These are phyloP conservation scores for Clarias fuscus DNA, from an alignment of 2,797 vertebrate species.

Conservation along the genomic window DNA sequence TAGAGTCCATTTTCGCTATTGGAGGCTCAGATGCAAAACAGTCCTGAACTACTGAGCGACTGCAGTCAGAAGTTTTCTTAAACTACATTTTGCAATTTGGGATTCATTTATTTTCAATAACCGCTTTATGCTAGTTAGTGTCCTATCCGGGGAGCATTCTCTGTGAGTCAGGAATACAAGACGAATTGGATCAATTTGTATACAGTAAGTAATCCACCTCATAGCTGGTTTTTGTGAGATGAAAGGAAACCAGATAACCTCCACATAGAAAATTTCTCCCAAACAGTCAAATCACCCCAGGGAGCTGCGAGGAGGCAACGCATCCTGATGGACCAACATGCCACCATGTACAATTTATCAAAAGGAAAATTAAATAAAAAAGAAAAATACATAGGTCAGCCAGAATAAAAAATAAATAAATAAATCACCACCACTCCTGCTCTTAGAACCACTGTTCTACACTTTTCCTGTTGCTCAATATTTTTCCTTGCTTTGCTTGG, in stretches of 20 bases:
- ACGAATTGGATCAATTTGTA: not conserved
- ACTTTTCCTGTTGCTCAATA: slow-evolving; percentile 14
- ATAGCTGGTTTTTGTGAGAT: not conserved
- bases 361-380: too few species aligned
- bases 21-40: too few species aligned
- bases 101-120: not conserved
- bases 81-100: not conserved
- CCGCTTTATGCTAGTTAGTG: not conserved
- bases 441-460: not conserved
- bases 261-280: too few species aligned
- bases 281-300: too few species aligned
- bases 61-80: too few species aligned
- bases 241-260: not conserved
- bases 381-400: not conserved
- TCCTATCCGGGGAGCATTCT: not conserved
- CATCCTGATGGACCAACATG: not conserved
- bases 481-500: not conserved
- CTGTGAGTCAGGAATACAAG: not conserved
- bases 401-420: not conserved
- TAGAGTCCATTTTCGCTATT: too few species aligned
- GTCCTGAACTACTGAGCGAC: too few species aligned
- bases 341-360: not conserved
- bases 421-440: too few species aligned
- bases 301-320: not conserved
- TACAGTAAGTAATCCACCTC: not conserved